phyloP scores from a whole-genome alignment of 2,797 vertebrate genomes.

The Lepilemur septentrionalis region DNA sequence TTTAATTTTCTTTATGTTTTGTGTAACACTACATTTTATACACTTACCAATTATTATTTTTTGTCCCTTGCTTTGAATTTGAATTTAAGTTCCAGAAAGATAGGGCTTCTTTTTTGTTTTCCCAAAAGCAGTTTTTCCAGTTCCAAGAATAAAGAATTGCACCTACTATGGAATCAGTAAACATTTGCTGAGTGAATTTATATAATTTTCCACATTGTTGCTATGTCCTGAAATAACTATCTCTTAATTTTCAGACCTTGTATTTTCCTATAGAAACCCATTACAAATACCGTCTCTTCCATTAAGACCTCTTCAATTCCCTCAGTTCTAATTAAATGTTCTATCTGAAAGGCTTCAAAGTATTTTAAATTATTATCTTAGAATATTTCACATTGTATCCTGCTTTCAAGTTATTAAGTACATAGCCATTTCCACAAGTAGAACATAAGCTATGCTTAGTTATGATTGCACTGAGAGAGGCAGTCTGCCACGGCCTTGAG shows the following conservation, averaged over 20 bases:
- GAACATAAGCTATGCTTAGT: conserved; percentile 26
- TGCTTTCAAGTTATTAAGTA: conserved; percentile 18
- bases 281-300: neutral
- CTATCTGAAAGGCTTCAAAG: neutral
- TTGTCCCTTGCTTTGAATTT: neutral
- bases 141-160: neutral
- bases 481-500: neutral
- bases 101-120: neutral
- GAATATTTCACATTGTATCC: neutral
- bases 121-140: neutral
- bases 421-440: neutral
- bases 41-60: neutral
- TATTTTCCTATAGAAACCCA: neutral
- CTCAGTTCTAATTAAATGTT: conserved; percentile 39
- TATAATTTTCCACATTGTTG: neutral
- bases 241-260: neutral
- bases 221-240: neutral
- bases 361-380: neutral
- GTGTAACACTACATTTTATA: neutral
- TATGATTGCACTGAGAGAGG: neutral
- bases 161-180: neutral
- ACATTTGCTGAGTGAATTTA: neutral
- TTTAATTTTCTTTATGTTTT: neutral
- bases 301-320: neutral
- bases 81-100: neutral